Evolutionary conservation across 2,888 invertebrate species (phyloP).

Genomic region (Lomographa bimaculata): DNA sequence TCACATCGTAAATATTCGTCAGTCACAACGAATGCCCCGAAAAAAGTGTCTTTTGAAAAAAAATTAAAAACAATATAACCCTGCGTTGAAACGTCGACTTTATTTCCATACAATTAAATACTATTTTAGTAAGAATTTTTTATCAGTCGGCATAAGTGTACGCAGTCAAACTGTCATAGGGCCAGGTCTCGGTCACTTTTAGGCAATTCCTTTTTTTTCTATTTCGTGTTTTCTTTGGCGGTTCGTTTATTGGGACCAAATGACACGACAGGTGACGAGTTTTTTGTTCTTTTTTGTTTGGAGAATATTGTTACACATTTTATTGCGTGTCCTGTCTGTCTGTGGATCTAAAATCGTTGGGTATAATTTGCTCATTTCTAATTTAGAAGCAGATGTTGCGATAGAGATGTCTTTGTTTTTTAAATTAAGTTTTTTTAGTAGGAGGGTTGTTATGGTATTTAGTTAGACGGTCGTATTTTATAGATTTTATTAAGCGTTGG

Average conservation of each 20-base stretch:
- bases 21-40: slow-evolving; percentile 68
- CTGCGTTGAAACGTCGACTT: slow-evolving; percentile 28
- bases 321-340: slow-evolving; percentile 72
- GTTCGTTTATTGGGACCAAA: slow-evolving; percentile 79
- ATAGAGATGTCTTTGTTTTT: slow-evolving; percentile 54
- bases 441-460: slow-evolving; percentile 3
- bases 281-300: slow-evolving; percentile 60
- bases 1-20: slow-evolving; percentile 80
- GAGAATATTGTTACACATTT: slow-evolving; percentile 79
- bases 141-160: slow-evolving; percentile 28
- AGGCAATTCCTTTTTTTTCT: slow-evolving; percentile 65
- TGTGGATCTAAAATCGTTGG: slow-evolving; percentile 55
- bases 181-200: slow-evolving; percentile 69
- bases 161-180: slow-evolving; percentile 58
- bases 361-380: slow-evolving; percentile 69
- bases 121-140: slow-evolving; percentile 19
- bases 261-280: slow-evolving; percentile 82
- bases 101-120: slow-evolving; percentile 21
- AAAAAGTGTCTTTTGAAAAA: slow-evolving; percentile 60
- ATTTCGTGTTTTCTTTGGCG: slow-evolving; percentile 77
- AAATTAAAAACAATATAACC: slow-evolving; percentile 30
- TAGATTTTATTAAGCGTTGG: slow-evolving; percentile 1
- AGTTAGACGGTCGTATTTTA: slow-evolving; percentile 5
- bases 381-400: slow-evolving; percentile 62
- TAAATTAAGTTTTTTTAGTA: slow-evolving; percentile 9